Evolutionary conservation across 2,888 invertebrate species (phyloP).

Genomic region (Rotaria socialis): DNA sequence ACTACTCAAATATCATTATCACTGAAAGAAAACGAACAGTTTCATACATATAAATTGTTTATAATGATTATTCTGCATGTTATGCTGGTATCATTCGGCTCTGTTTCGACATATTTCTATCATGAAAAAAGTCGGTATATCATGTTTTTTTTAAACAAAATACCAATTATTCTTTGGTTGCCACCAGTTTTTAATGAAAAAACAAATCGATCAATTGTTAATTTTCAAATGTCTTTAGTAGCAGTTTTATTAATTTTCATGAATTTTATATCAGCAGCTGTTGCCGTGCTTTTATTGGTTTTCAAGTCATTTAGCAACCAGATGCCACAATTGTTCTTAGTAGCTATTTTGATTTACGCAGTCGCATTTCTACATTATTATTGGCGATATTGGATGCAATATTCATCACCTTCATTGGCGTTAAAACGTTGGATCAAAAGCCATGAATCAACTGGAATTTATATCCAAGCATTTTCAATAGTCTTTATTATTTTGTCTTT

Average conservation of each 20-base stretch:
- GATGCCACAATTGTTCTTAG: neutral
- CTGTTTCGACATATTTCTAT: neutral
- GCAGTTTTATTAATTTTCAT: neutral
- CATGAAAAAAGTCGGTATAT: neutral
- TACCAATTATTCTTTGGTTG: neutral
- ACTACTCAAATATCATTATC: neutral
- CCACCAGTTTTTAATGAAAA: constrained; percentile 16
- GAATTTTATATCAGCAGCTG: neutral
- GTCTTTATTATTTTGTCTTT: neutral
- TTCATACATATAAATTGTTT: neutral
- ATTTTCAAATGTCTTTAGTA: neutral
- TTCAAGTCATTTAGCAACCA: neutral
- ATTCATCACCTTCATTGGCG: neutral
- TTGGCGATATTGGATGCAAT: neutral
- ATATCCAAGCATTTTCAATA: neutral
- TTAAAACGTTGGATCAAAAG: neutral
- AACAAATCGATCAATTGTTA: neutral
- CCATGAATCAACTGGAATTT: neutral
- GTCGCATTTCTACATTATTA: neutral
- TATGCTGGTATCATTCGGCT: neutral
- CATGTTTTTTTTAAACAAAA: neutral
- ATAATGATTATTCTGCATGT: neutral
- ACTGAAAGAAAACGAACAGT: neutral
- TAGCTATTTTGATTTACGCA: neutral
- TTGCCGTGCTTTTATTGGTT: neutral